phyloP scores from a whole-genome alignment of 2,797 vertebrate genomes.

The Cynopterus sphinx region DNA sequence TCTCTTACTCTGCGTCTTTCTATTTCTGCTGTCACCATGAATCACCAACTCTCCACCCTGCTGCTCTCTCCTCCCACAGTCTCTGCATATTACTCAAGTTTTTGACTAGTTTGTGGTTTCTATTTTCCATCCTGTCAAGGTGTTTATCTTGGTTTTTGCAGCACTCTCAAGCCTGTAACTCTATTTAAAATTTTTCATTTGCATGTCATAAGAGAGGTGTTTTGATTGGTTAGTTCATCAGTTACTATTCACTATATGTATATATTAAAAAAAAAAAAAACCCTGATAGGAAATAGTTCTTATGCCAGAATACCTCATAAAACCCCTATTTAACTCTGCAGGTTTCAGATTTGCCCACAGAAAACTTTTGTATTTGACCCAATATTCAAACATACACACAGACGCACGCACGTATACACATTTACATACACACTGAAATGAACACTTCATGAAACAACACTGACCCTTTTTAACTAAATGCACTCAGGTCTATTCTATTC shows the following conservation, averaged over 20 bases:
- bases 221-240: neutral
- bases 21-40: neutral
- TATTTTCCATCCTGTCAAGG: slow-evolving; percentile 32
- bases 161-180: neutral
- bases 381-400: neutral
- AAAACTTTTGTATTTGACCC: neutral
- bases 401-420: neutral
- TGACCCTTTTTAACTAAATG: neutral
- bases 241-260: neutral
- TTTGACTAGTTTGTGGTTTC: slow-evolving; percentile 44
- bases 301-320: neutral
- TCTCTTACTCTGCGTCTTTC: neutral
- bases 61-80: neutral
- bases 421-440: neutral
- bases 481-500: neutral
- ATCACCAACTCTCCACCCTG: neutral
- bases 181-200: neutral
- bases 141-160: slow-evolving; percentile 43
- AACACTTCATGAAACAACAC: neutral
- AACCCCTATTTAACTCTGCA: neutral
- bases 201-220: neutral
- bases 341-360: neutral
- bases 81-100: slow-evolving; percentile 34
- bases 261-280: neutral
- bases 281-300: neutral